Conservation (phyloP, 53 echinoderm and acorn worm species). For the Henricia sp. region DNA sequence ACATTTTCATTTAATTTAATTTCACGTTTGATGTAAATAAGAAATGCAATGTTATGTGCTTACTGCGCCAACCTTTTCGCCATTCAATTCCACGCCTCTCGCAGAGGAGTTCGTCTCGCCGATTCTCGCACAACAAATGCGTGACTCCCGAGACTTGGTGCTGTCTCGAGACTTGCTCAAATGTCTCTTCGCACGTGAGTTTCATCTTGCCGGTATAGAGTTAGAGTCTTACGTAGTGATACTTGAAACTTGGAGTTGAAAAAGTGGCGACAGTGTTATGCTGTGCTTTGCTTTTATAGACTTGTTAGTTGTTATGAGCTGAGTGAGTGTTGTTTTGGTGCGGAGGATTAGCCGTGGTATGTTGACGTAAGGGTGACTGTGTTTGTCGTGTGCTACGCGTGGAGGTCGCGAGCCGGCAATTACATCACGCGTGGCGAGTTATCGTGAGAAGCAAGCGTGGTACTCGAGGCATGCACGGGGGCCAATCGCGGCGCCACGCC, state of each 20-base stretch:
- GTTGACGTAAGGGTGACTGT: slow-evolving; percentile 20
- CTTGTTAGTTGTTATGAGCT: neutral
- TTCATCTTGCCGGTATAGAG: slow-evolving; percentile 12
- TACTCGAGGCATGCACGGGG: neutral
- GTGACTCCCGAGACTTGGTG: slow-evolving; percentile 3
- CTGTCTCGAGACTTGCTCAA: slow-evolving; percentile 42
- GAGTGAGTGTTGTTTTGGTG: neutral
- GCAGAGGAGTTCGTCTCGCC: slow-evolving; percentile 41
- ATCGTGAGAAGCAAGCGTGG: slow-evolving; percentile 56
- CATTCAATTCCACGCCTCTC: slow-evolving; percentile 45
- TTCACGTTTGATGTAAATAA: neutral
- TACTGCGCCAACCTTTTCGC: slow-evolving; percentile 50
- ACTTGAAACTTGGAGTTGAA: neutral
- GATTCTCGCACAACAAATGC: slow-evolving; percentile 28
- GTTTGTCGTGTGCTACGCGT: slow-evolving; percentile 36
- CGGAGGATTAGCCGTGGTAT: slow-evolving; percentile 42
- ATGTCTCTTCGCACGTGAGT: slow-evolving; percentile 50
- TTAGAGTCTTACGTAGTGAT: neutral
- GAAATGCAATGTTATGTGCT: no score
- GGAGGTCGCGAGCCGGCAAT: slow-evolving; percentile 57
- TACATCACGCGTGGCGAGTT: slow-evolving; percentile 51
- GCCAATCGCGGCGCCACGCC: neutral
- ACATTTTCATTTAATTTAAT: neutral
- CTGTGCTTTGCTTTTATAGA: slow-evolving; percentile 2
- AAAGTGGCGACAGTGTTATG: neutral